Conservation (phyloP, 2,797 vertebrate species). For the Atherinosoma microstoma region DNA sequence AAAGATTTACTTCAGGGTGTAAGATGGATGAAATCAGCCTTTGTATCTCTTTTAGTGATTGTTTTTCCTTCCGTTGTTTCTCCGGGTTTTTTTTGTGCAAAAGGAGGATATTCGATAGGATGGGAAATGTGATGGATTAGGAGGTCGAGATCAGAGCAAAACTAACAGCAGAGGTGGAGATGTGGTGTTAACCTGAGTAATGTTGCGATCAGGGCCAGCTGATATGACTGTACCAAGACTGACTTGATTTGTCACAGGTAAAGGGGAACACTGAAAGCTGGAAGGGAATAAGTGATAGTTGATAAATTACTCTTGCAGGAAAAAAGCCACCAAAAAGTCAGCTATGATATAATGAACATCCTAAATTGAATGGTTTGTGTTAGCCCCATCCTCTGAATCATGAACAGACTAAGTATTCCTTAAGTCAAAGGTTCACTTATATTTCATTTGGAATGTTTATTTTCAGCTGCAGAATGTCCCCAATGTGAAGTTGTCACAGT, state of each 20-base stretch:
- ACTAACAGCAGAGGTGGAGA: constrained; percentile 43
- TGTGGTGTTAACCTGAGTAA: constrained; percentile 60
- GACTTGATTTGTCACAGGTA: neutral
- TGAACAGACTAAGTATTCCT: neutral
- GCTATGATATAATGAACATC: neutral
- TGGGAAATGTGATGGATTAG: constrained; percentile 68
- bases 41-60: constrained; percentile 79
- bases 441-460: neutral
- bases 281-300: neutral
- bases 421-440: neutral
- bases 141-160: constrained; percentile 41
- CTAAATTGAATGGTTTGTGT: neutral
- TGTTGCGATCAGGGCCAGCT: constrained; percentile 31
- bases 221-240: constrained; percentile 1
- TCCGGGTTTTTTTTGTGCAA: constrained; percentile 21
- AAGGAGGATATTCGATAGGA: constrained; percentile 39
- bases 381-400: neutral
- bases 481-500: neutral
- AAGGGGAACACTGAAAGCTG: neutral
- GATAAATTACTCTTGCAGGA: neutral
- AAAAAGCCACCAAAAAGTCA: neutral
- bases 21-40: constrained; percentile 81
- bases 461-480: neutral
- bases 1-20: constrained; percentile 73
- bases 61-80: constrained; percentile 63